phyloP scores from a whole-genome alignment of 2,888 invertebrate genomes.

The Lepas anatifera region DNA sequence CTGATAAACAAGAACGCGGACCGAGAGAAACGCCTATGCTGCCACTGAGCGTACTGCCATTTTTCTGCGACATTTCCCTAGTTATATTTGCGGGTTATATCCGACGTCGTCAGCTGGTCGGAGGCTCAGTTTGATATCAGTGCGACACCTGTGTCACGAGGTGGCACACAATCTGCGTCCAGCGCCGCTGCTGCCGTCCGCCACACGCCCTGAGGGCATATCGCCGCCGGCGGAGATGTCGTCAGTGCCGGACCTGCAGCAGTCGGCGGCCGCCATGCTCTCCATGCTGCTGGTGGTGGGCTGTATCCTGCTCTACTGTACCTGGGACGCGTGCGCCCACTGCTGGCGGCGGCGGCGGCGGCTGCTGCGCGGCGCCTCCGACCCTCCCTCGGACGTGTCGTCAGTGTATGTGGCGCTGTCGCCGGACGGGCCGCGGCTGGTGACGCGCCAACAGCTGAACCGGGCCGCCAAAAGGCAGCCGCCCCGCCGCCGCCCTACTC shows the following conservation, averaged over 20 bases:
- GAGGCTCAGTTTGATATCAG: too few species aligned
- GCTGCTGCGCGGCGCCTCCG: background rate
- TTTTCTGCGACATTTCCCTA: too few species aligned
- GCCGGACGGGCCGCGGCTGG: background rate
- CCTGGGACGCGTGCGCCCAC: background rate
- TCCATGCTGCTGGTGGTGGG: background rate
- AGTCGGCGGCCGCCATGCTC: conserved; percentile 3
- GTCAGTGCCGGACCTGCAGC: background rate
- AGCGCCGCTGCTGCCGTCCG: too few species aligned
- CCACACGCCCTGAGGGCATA: too few species aligned
- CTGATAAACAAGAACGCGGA: too few species aligned
- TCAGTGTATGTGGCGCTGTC: background rate
- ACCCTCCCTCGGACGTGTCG: background rate
- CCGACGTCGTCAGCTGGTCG: too few species aligned
- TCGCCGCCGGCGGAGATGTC: background rate
- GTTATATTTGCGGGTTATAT: too few species aligned
- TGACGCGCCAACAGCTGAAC: background rate
- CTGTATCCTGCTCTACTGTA: background rate
- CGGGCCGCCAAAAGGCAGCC: background rate
- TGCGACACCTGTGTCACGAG: too few species aligned
- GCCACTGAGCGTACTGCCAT: too few species aligned
- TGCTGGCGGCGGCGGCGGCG: background rate
- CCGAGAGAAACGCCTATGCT: too few species aligned
- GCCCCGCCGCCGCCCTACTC: conserved; percentile 2
- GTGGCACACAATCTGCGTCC: too few species aligned